A percentile compares a stretch with the other conserved stretches of the same genome.
These are phyloP conservation scores for Noctuana brunneofusca DNA, from an alignment of 2,888 invertebrate genomes.

Conservation along the genomic window DNA sequence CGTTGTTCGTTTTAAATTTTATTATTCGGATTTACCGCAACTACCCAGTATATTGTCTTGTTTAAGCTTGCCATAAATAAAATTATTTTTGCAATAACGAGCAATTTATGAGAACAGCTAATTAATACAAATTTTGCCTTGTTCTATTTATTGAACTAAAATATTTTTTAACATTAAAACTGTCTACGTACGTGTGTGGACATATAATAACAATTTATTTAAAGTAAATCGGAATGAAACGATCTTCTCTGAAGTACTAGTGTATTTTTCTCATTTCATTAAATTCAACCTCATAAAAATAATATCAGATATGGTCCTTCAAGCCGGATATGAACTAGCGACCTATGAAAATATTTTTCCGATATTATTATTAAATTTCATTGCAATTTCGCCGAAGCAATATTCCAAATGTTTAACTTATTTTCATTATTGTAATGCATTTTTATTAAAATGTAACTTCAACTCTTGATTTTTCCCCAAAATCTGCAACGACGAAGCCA, in stretches of 20 bases:
- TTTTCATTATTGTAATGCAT: not conserved
- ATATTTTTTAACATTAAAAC: not conserved
- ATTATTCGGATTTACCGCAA: slow-evolving; percentile 22
- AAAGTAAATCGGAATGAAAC: too few species aligned
- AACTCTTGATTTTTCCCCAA: not conserved
- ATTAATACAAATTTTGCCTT: not conserved
- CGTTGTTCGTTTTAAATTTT: slow-evolving; percentile 29
- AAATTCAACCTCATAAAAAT: not conserved
- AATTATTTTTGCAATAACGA: slow-evolving; percentile 9
- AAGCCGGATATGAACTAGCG: not conserved
- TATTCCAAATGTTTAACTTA: not conserved
- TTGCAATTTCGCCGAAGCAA: not conserved
- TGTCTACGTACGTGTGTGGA: too few species aligned
- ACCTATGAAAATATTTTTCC: not conserved
- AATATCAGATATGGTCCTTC: not conserved
- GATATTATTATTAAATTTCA: not conserved
- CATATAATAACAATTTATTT: too few species aligned
- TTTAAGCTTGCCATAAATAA: slow-evolving; percentile 22
- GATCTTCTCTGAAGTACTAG: too few species aligned
- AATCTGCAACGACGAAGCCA: not conserved
- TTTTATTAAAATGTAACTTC: not conserved
- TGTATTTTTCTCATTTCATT: too few species aligned
- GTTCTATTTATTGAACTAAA: not conserved
- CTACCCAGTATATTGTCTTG: slow-evolving; percentile 7
- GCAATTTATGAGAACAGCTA: slow-evolving; percentile 3